Conservation (phyloP, 2,888 invertebrate genomes). For the Drosophila flavopinicola region DNA sequence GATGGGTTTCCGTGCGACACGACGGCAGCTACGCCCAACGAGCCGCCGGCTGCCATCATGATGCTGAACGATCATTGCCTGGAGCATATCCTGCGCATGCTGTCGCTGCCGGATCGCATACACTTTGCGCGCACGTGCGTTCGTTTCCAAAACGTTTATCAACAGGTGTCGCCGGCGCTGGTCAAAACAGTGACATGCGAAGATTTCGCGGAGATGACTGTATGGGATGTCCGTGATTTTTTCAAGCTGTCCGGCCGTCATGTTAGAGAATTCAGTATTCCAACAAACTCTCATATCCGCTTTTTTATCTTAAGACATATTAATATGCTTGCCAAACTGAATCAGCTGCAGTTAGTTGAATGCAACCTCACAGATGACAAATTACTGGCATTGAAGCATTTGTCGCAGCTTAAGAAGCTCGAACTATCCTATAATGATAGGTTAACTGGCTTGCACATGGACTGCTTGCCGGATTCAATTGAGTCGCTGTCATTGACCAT, state of each 20-base stretch:
- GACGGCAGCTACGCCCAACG: too few relatives aligned
- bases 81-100: slow-evolving; percentile 29
- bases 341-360: slow-evolving; percentile 17
- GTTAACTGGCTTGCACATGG: slow-evolving; percentile 20
- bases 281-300: too few relatives aligned
- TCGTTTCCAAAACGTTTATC: slow-evolving; percentile 53
- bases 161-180: slow-evolving; percentile 22
- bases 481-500: slow-evolving; percentile 20
- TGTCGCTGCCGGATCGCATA: slow-evolving; percentile 52
- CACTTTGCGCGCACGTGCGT: slow-evolving; percentile 55
- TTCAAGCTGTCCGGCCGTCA: slow-evolving; percentile 42
- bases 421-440: slow-evolving; percentile 26
- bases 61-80: slow-evolving; percentile 63
- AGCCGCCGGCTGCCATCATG: slow-evolving; percentile 28
- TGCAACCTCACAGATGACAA: slow-evolving; percentile 20
- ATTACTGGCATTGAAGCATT: slow-evolving; percentile 15
- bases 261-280: too few relatives aligned
- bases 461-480: slow-evolving; percentile 12
- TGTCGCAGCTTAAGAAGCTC: slow-evolving; percentile 32
- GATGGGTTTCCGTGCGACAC: neutral
- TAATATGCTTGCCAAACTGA: slow-evolving; percentile 6
- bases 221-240: slow-evolving; percentile 64
- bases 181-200: slow-evolving; percentile 26
- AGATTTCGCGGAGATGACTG: slow-evolving; percentile 33
- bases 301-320: too few relatives aligned